Conservation (phyloP, 2,797 vertebrate genomes). For the Sebastes ruberrimus region DNA sequence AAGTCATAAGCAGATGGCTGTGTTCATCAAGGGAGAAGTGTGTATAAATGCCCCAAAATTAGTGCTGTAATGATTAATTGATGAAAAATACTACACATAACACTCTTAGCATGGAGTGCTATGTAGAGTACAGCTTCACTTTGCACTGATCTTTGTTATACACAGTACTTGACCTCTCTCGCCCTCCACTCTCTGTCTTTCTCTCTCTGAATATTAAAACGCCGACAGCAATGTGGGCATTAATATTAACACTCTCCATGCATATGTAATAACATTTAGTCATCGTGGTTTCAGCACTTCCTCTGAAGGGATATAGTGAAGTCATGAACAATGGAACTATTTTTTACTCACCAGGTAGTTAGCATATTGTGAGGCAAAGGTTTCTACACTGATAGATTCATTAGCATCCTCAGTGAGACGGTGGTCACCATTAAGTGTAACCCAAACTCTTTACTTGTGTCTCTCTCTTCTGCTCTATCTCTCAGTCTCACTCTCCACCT, state of each 20-base stretch:
- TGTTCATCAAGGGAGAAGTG: background rate
- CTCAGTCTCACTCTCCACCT: conserved; percentile 21
- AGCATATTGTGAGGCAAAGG: background rate
- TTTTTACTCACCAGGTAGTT: background rate
- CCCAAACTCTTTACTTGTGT: conserved; percentile 5
- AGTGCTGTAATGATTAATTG: background rate
- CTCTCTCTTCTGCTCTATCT: background rate
- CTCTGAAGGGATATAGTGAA: conserved; percentile 23
- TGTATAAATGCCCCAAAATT: conserved; percentile 1
- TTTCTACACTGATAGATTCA: background rate
- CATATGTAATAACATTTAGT: conserved; percentile 66
- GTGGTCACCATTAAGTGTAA: conserved; percentile 14
- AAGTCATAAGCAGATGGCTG: background rate
- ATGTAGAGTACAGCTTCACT: conserved; percentile 9
- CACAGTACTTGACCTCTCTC: conserved; percentile 58
- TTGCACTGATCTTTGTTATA: conserved; percentile 36
- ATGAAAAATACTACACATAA: conserved; percentile 2
- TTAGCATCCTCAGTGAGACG: background rate
- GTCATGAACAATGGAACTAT: conserved; percentile 34
- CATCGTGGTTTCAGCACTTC: conserved; percentile 54
- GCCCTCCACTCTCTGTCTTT: conserved; percentile 36
- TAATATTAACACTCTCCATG: conserved; percentile 69
- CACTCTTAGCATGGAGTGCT: conserved; percentile 14
- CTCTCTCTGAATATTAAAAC: conserved; percentile 64
- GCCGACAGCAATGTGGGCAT: conserved; percentile 62